Base-by-base conservation (phyloP, 2,797 vertebrate genomes). In the Sebastes diaconus region DNA sequence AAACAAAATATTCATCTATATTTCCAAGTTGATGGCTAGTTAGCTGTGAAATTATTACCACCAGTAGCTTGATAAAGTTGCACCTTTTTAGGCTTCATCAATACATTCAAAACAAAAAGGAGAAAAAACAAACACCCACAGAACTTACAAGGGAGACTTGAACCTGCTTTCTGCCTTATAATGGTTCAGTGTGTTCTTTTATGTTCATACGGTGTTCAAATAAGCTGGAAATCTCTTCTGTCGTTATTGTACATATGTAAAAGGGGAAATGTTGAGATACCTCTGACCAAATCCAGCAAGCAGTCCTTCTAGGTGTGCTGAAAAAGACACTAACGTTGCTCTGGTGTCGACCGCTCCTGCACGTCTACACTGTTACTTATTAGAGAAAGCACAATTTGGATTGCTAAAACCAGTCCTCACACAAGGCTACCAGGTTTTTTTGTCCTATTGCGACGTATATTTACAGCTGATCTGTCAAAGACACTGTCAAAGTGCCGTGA, bases 81-180 rank as follows among this genome's bases (percentile, higher is more conserved):
- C 73, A 86, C 68, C 32, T 83, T 20, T 76, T 52, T 50, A 75
- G 69, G 68, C 59, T 84, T 85, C 34, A 34, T 87, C 75, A 59
- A 59, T 77, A 76, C 70, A 18, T 63, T 52, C 13, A 74, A 66
- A 61, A 61, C 20, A 64, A 73, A 79, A 61, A 50, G 50, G 50
- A 34, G 18, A 42, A 39, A 63, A 66, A 61, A 75, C 63, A 69
- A 77, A 87, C 83, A 87, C 80, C 81, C 74, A 75, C 70, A 84
- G 77, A 87, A 91, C 90, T 92, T 92, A 93, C 83, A 92, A 94
- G 92, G 89, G 91, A 93, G 88, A 92, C 94, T 93, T 91, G 91
- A 94, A 93, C 91, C 90, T 83, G 82, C 85, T 91, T 88, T 92
- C 84, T 95, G 93, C 94, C 94, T 94, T 94, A 94, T 27, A 72